Conservation (phyloP, 2,113 vertebrate species). For the Aspiorhynchus laticeps region DNA sequence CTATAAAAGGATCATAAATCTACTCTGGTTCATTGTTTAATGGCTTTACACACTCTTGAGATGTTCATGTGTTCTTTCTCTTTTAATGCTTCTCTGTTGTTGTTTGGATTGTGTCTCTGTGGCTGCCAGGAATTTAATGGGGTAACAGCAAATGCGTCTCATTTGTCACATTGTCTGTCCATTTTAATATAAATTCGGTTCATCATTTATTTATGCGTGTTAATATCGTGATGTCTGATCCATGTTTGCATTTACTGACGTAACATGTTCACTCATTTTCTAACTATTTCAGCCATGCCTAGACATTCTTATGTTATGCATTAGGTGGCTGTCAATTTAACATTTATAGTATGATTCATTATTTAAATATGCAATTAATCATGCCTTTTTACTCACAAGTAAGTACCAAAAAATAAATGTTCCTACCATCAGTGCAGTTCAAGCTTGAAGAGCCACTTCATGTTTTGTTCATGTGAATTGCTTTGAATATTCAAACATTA, state of each 20-base stretch:
- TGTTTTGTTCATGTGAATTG: background rate
- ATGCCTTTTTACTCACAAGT: background rate
- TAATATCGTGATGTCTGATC: constrained; percentile 30
- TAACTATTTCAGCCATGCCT: background rate
- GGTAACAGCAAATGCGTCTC: constrained; percentile 74
- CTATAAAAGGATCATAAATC: background rate
- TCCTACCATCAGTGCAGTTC: background rate
- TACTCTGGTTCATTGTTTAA: background rate
- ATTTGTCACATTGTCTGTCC: constrained; percentile 43
- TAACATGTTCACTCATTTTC: background rate
- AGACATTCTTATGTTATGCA: constrained; percentile 1
- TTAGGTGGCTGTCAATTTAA: background rate
- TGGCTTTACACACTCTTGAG: background rate
- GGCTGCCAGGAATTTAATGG: constrained; percentile 83
- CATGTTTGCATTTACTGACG: background rate
- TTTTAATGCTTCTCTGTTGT: constrained; percentile 76
- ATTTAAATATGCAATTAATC: constrained; percentile 1
- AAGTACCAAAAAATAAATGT: background rate
- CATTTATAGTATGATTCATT: background rate
- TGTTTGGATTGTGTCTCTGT: constrained; percentile 80
- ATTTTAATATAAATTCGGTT: background rate
- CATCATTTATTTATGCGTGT: constrained; percentile 41
- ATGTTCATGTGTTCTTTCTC: constrained; percentile 73
- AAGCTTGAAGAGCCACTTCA: background rate
- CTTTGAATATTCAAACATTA: background rate